phyloP scores from a whole-genome alignment of 2,797 vertebrate genomes.

The Enteromius mattozi region DNA sequence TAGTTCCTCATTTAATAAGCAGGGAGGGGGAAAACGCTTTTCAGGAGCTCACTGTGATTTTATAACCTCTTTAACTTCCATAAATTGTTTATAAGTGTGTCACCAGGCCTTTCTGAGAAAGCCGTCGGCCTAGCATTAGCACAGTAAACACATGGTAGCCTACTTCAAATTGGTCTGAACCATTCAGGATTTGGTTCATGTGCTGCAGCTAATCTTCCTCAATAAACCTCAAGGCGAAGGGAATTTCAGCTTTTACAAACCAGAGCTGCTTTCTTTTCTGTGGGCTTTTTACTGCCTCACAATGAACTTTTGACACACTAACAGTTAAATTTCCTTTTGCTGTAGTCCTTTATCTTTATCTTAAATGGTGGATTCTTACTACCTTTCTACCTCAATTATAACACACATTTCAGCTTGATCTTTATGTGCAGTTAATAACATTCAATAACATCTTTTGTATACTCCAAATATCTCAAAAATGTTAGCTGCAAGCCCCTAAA shows the following conservation, averaged over 20 bases:
- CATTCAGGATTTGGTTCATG: conserved; percentile 33
- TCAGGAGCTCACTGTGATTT: conserved; percentile 23
- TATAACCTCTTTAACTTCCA: conserved; percentile 28
- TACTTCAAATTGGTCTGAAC: conserved; percentile 31
- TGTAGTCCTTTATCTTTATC: conserved; percentile 1
- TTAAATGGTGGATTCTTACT: too few species aligned
- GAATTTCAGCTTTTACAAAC: conserved; percentile 39
- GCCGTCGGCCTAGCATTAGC: conserved; percentile 19
- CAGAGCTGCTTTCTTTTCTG: conserved; percentile 7
- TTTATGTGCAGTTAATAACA: background rate
- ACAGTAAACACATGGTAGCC: conserved; percentile 19
- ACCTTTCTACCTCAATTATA: too few species aligned
- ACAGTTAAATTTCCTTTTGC: background rate
- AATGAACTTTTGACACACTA: background rate
- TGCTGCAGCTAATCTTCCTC: conserved; percentile 42
- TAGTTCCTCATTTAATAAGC: conserved; percentile 5
- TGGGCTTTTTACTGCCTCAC: conserved; percentile 2
- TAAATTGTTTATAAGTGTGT: conserved; percentile 44
- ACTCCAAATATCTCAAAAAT: background rate
- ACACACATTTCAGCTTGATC: background rate
- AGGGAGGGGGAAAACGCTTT: background rate
- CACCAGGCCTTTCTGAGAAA: conserved; percentile 18
- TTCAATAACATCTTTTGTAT: background rate
- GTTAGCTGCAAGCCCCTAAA: background rate
- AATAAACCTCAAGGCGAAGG: conserved; percentile 40